Base-by-base conservation (phyloP, 2,113 vertebrate species). In the Electrona antarctica region DNA sequence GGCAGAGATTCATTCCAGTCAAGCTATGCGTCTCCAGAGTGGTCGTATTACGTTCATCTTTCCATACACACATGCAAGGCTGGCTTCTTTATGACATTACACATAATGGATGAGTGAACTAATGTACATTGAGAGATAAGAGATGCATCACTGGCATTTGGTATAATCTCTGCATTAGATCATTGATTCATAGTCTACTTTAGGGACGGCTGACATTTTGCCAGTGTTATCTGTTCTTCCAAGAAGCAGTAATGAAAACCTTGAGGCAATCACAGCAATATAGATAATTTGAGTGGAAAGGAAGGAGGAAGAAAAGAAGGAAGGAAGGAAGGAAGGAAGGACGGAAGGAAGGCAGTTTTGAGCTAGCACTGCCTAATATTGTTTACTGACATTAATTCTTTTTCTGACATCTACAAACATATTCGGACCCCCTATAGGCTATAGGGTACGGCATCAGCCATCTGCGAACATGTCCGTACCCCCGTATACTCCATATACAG, bases 151-250 rank as follows among this genome's bases (percentile, higher is more conserved):
- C 67, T 63, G 28, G 50, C 55, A 46, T 60, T 50, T 79, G 3
- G 50, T 63, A 52, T 63, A 52, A 69, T 52, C 49, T 61, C n/a
- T 77, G 54, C 71, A 77, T 79, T 83, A 56, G 59, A 68, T 79
- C 21, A 71, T 15, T 77, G 73, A 72, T 68, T 83, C 59, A 70
- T 52, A 50, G n/a, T 58, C 14, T 48, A 61, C 71, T 72, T 54
- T 60, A 72, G 57, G 64, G 56, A 65, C 71, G 73, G 48, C 8
- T 74, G 57, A 72, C 28, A n/a, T 72, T 67, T 69, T 51, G 56
- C 49, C 49, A 56, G 41, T 1, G 14, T 11, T 15, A 4, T 56
- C 11, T 33, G 21, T 57, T 57, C 7, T 57, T 57, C 15, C 15
- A 59, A 29, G 57, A 59, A 76, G 46, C 9, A 59, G 28, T 14